Evolutionary conservation across 2,113 vertebrate species (phyloP).

Genomic region (Nipponia nippon): DNA sequence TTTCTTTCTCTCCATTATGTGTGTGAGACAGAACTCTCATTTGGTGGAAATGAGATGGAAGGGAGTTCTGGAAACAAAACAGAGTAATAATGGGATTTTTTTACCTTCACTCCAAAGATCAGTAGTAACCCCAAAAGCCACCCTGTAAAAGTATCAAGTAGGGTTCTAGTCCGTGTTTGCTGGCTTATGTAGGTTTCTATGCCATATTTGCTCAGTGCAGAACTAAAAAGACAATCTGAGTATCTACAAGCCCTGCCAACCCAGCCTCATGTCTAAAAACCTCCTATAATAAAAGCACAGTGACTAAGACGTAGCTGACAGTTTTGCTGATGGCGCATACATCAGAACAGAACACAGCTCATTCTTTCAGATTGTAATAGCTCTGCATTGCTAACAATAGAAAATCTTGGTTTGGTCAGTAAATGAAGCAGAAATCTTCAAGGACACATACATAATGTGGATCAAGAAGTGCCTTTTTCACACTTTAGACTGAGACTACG

Average conservation of each 20-base stretch:
- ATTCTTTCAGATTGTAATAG: not conserved
- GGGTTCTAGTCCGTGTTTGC: not conserved
- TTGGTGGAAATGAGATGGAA: not conserved
- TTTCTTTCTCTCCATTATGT: not conserved
- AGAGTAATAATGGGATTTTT: not conserved
- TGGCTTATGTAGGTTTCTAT: not conserved
- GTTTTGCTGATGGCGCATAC: not conserved
- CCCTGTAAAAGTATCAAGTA: not conserved
- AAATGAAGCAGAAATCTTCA: slow-evolving; percentile 36
- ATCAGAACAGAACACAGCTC: not conserved
- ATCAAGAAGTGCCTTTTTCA: not conserved
- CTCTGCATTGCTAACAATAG: slow-evolving; percentile 38
- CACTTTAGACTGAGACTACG: not conserved
- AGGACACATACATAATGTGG: not conserved
- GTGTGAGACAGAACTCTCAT: not conserved
- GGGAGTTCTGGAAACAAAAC: not conserved
- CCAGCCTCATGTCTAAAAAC: not conserved
- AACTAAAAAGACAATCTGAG: not conserved
- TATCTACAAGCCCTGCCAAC: not conserved
- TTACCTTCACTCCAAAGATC: not conserved
- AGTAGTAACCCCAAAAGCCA: not conserved
- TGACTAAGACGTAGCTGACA: slow-evolving; percentile 16
- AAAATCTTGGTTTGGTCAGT: slow-evolving; percentile 10
- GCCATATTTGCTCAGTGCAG: not conserved
- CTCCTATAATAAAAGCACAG: not conserved